Base-by-base conservation (phyloP, 2,113 vertebrate species). In the Cynopterus brachyotis region DNA sequence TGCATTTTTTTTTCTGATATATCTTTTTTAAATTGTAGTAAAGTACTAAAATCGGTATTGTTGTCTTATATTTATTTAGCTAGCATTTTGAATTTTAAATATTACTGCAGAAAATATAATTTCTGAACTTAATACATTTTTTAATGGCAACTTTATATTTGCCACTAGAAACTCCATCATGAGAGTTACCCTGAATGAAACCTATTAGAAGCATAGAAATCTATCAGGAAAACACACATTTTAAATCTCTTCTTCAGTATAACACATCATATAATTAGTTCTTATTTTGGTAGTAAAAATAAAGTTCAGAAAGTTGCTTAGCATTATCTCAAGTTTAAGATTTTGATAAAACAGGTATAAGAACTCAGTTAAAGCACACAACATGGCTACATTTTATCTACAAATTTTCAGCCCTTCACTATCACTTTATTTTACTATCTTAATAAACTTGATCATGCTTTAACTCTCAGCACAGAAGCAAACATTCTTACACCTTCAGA, bases 401-500 rank as follows among this genome's bases (percentile, higher is more conserved):
- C 1, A 89, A 79, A 64, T 47, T 24, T 11, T 47, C 32, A 89
- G 26, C 12, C 69, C 50, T 69, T 79, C 62, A 37, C 16, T 88
- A 76, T 91, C 4, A 70, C 3, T 59, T 32, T 17, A 82, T 4
- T 60, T 92, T 7, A 70, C 3, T 13, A 32, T 17, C 57, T 62
- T 76, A 57, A 62, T 30, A 45, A 24, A 66, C 30, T 53, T 59
- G 72, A 78, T 95, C 99, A 98, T 98, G 99, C 99, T 99, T 99
- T 99, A 92, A 99, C 99, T 98, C 98, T 99, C 50, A 99, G 99
- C 57, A 99, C 99, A 57, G 99, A 99, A 53, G 99, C 98, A 98
- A 99, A 99, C 98, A 99, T 99, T 97, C 98, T 99, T 62, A 99
- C 99, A 98, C 99, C 99, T 97, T 99, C 99, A 9, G 99, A 99